phyloP scores from a whole-genome alignment of 2,797 vertebrate species.

The Heliangelus exortis region DNA sequence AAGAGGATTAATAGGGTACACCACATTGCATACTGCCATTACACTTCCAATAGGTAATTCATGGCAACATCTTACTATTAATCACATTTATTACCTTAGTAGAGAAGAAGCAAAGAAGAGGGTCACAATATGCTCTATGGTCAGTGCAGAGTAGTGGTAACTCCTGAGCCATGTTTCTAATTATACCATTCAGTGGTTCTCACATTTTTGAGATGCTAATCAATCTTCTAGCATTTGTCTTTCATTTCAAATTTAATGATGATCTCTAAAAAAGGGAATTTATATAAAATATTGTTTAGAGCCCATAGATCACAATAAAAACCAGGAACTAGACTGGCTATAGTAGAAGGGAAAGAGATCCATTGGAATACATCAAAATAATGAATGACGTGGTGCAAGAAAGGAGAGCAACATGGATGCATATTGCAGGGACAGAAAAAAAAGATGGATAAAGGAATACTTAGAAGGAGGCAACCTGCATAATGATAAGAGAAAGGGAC shows the following conservation, averaged over 20 bases:
- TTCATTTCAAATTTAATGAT: not conserved
- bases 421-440: not conserved
- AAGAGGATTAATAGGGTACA: not conserved
- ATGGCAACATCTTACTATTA: not conserved
- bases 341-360: not conserved
- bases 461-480: not conserved
- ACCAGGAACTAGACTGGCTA: not conserved
- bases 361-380: not conserved
- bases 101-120: not conserved
- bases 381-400: not conserved
- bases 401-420: not conserved
- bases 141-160: not conserved
- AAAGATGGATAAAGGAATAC: not conserved
- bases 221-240: not conserved
- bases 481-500: not conserved
- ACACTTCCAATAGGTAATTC: not conserved
- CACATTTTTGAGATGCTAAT: rapidly evolving
- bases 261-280: not conserved
- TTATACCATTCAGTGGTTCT: not conserved
- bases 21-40: not conserved
- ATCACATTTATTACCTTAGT: not conserved
- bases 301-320: not conserved
- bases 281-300: not conserved
- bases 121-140: not conserved
- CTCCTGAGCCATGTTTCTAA: not conserved